Evolutionary conservation across 2,797 vertebrate species (phyloP).

Genomic region (Chromis chromis): DNA sequence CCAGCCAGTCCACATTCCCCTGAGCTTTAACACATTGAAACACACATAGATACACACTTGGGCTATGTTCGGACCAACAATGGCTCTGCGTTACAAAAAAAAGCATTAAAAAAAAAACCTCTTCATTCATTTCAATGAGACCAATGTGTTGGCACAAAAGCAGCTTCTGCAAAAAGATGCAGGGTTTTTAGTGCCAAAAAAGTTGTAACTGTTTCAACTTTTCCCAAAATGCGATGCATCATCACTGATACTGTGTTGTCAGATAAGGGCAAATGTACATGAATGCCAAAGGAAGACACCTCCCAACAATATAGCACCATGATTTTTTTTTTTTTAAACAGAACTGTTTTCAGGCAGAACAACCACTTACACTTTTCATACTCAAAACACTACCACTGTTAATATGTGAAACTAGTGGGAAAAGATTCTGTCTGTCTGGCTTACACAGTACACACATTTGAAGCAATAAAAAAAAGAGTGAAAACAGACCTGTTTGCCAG

Average conservation of each 20-base stretch:
- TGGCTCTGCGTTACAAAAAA: neutral
- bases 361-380: neutral
- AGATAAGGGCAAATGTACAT: neutral
- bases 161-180: constrained; percentile 20
- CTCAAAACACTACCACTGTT: neutral
- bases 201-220: neutral
- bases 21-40: constrained; percentile 48
- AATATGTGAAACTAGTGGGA: neutral
- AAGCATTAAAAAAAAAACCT: constrained; percentile 3
- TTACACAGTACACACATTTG: neutral
- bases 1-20: constrained; percentile 64
- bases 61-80: constrained; percentile 34
- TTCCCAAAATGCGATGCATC: neutral
- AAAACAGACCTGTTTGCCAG: neutral
- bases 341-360: neutral
- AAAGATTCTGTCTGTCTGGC: neutral
- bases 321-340: neutral
- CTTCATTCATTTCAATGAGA: constrained; percentile 33
- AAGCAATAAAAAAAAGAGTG: neutral
- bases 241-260: neutral
- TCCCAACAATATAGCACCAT: neutral
- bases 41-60: constrained; percentile 21
- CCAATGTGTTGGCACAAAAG: neutral
- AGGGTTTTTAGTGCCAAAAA: neutral
- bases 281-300: neutral